A percentile compares a stretch with the other conserved stretches of the same genome.
phyloP scores from a whole-genome alignment of 2,888 invertebrate species.

The Drosophila conformis region DNA sequence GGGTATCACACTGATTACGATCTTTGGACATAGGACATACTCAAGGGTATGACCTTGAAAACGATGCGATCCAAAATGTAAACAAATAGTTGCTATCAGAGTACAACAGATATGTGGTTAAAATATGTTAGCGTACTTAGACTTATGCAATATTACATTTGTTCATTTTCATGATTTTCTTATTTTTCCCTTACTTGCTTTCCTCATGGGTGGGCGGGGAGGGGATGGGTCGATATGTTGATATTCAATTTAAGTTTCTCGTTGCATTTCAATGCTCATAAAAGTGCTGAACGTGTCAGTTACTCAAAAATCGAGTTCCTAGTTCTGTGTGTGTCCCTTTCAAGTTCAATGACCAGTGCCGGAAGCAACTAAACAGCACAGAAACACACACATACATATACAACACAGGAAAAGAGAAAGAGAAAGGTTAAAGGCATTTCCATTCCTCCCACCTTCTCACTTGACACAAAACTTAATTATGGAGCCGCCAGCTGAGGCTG shows the following conservation, averaged over 20 bases:
- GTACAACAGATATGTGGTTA: not conserved
- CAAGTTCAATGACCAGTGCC: conserved; percentile 57
- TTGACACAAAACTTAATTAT: conserved; percentile 71
- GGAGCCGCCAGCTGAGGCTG: conserved; percentile 35
- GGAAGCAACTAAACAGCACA: conserved; percentile 40
- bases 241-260: conserved; percentile 58
- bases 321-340: conserved; percentile 10
- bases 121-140: not conserved
- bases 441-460: conserved; percentile 19
- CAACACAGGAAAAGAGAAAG: not conserved
- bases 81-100: not conserved
- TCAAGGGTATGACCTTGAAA: not conserved
- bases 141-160: not conserved
- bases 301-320: conserved; percentile 14
- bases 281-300: conserved; percentile 30
- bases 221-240: conserved; percentile 1
- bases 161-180: not conserved
- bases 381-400: conserved; percentile 10
- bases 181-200: not conserved
- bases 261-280: conserved; percentile 23
- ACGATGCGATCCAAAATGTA: not conserved
- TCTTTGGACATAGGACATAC: not conserved
- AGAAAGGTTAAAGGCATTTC: conserved; percentile 1
- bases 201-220: not conserved
- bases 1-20: not conserved